These are phyloP conservation scores for Drosophila mayri DNA, from an alignment of 1,140 invertebrate genomes.

Conservation along the genomic window DNA sequence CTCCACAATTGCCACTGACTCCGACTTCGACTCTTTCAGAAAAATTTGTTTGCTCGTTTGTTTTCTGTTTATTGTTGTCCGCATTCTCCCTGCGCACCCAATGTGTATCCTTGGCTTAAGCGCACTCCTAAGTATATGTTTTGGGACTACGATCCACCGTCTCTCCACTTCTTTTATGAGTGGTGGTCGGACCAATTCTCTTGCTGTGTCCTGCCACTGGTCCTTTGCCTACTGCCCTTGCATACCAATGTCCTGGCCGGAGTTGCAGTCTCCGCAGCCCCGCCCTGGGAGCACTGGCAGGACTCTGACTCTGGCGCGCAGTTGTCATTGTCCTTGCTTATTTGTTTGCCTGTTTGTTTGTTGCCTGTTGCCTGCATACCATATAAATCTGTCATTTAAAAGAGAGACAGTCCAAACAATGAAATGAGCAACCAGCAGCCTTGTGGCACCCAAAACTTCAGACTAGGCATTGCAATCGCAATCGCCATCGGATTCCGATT, in stretches of 20 bases:
- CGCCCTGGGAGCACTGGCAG: not conserved
- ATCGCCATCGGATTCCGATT: conserved; percentile 2
- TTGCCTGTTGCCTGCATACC: conserved; percentile 30
- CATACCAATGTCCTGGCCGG: conserved; percentile 42
- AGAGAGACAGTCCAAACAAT: conserved; percentile 30
- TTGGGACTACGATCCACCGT: conserved; percentile 62
- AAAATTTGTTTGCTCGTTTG: conserved; percentile 30
- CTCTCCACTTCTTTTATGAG: conserved; percentile 14
- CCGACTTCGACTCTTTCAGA: not conserved
- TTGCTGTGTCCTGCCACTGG: not conserved
- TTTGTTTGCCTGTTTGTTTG: conserved; percentile 13
- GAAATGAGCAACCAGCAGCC: conserved; percentile 28
- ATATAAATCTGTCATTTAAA: conserved; percentile 71
- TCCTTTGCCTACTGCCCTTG: conserved; percentile 16
- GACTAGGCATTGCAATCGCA: not conserved
- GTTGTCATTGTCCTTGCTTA: conserved; percentile 38
- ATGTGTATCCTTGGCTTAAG: conserved; percentile 40
- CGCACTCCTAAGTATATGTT: conserved; percentile 74
- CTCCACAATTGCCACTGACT: conserved; percentile 2
- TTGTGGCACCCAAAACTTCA: not conserved
- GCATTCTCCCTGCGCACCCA: conserved; percentile 2
- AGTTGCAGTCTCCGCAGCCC: conserved; percentile 11
- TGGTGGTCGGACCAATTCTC: not conserved
- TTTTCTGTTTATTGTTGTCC: conserved; percentile 73
- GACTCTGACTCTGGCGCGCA: not conserved